Conservation (phyloP, 1,140 invertebrate species). For the Pantala flavescens region DNA sequence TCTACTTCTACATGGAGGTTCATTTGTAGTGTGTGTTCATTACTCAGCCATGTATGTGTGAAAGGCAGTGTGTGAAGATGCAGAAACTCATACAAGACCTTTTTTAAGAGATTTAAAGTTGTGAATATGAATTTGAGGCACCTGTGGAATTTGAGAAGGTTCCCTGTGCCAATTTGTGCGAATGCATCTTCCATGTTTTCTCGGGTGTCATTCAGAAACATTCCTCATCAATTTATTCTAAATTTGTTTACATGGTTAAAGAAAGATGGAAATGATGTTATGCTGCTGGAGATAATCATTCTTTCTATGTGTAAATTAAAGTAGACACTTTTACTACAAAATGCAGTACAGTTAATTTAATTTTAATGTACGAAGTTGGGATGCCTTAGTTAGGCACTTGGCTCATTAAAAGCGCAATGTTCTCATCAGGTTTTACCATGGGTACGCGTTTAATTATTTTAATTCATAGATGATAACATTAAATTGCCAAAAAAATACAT, state of each 20-base stretch:
- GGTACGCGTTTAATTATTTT: neutral
- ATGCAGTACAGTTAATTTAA: slow-evolving; percentile 2
- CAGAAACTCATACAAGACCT: neutral
- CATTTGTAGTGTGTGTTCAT: slow-evolving; percentile 19
- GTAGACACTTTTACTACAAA: slow-evolving; percentile 2
- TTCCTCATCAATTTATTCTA: neutral
- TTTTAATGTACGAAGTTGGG: neutral
- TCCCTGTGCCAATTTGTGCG: neutral
- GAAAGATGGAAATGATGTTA: neutral
- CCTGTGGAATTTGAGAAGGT: neutral
- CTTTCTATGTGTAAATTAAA: slow-evolving; percentile 8
- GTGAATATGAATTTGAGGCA: neutral
- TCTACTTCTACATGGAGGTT: slow-evolving; percentile 18
- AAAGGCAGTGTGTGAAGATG: neutral
- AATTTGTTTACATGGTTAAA: neutral
- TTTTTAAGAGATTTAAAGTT: neutral
- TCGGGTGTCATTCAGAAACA: neutral
- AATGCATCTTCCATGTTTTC: neutral
- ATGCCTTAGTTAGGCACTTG: neutral
- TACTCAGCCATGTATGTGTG: slow-evolving; percentile 15
- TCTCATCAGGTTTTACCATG: neutral
- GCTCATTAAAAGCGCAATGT: neutral
- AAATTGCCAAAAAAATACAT: neutral
- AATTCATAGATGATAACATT: neutral
- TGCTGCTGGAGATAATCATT: slow-evolving; percentile 7